These are phyloP conservation scores for Myiozetetes cayanensis DNA, from an alignment of 2,113 vertebrate genomes.

Conservation along the genomic window DNA sequence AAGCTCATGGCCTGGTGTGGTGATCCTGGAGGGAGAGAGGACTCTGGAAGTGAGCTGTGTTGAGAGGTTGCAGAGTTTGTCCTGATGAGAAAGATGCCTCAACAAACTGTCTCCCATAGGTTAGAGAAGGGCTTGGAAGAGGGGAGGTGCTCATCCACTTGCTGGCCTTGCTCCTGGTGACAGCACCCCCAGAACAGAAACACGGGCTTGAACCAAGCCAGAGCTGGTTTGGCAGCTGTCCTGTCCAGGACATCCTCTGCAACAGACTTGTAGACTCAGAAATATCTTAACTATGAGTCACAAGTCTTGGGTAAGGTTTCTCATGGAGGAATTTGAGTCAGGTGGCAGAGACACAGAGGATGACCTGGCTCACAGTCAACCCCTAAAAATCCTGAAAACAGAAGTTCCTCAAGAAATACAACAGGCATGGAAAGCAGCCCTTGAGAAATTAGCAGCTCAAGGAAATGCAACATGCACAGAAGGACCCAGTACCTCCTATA, in stretches of 20 bases:
- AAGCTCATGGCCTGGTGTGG: not conserved
- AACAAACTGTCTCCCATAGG: not conserved
- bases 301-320: constrained; percentile 78
- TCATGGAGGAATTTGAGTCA: constrained; percentile 84
- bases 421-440: constrained; percentile 71
- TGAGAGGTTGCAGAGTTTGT: not conserved
- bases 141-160: not conserved
- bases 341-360: constrained; percentile 55
- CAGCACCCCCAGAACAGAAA: not conserved
- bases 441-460: constrained; percentile 70
- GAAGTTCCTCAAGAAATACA: constrained; percentile 45
- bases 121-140: not conserved
- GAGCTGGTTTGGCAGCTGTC: not conserved
- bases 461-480: constrained; percentile 19
- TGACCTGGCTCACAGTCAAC: not conserved
- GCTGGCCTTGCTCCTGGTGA: not conserved
- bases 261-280: no score
- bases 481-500: constrained; percentile 55
- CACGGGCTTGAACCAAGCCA: not conserved
- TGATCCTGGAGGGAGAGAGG: not conserved
- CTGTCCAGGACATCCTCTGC: no score
- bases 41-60: not conserved
- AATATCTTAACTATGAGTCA: constrained; percentile 29
- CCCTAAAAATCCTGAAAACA: constrained; percentile 63
- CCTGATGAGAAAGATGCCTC: not conserved